Base-by-base conservation (phyloP, 2,888 invertebrate species). In the Hedychridium roseum region DNA sequence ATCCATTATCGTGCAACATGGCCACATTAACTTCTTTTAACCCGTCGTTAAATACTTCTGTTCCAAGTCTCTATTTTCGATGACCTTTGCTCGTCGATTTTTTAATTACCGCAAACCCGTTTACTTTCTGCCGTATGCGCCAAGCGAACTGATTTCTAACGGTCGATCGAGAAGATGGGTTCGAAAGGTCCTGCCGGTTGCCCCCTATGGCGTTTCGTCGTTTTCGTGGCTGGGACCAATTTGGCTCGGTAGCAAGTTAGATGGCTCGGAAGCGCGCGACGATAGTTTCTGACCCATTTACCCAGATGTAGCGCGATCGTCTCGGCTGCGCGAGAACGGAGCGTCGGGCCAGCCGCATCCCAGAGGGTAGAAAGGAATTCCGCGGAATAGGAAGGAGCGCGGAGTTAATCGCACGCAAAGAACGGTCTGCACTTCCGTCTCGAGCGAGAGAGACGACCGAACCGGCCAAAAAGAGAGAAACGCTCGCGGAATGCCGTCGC, bases 271-370 rank as follows among this genome's bases (percentile, higher is more conserved):
- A 77, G 66, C 50, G 51, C 48, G 43, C 43, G 54, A 39, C 57
- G 59, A 70, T 73, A 59, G 66, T 71, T 77, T 75, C 74, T 76
- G 72, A 76, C 74, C 73, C 74, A 73, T 75, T 78, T 74, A 70
- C 68, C 73, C 61, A 73, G 63, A 71, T 70, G 55, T 55, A 48
- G 46, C 34, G 38, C n/a, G n/a, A 45, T 27, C 23, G 27, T 23
- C 46, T 9, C 23, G 9, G 5, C 9, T 49, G 21, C 41, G 35
- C 23, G 38, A 6, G 47, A 43, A 50, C 32, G 34, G 38, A 60
- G 54, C 47, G 37, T 20, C 7, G 32, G 4, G 35, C 27, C 27
- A 11, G 31, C 15, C 12, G 16, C 27, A 15, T 45, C 21, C 7
- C 11, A 11, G 26, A 20, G 20, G 36, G 14, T 49, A 46, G 34